These are phyloP conservation scores for Calliphora vicina DNA, from an alignment of 1,140 invertebrate species.

Conservation along the genomic window DNA sequence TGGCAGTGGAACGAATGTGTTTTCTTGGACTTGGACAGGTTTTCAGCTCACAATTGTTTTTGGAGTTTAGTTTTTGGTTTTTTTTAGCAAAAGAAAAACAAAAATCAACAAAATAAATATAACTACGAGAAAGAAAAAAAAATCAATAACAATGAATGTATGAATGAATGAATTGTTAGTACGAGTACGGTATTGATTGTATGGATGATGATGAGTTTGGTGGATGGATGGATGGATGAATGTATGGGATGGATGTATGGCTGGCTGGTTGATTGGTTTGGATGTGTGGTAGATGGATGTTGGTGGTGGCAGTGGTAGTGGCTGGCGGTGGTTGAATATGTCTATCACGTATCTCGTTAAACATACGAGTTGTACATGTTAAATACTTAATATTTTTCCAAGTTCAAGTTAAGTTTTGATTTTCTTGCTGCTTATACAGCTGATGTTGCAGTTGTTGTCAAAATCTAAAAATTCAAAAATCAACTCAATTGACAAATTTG, in stretches of 20 bases:
- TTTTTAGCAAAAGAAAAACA: not conserved
- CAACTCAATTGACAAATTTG: conserved; percentile 16
- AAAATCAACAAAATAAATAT: not conserved
- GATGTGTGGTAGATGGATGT: not conserved
- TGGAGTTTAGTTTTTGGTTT: conserved; percentile 19
- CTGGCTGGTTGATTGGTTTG: conserved; percentile 7
- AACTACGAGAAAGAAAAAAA: conserved; percentile 3
- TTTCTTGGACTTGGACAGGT: conserved; percentile 16
- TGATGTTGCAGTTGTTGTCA: not conserved
- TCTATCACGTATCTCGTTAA: conserved; percentile 40
- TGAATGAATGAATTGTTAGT: conserved; percentile 9
- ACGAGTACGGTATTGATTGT: not conserved
- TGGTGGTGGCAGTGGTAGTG: not conserved
- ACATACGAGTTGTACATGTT: conserved; percentile 40
- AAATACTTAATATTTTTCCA: conserved; percentile 37
- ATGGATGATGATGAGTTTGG: not conserved
- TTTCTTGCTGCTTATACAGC: not conserved
- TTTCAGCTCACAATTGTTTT: not conserved
- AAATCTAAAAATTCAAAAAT: not conserved
- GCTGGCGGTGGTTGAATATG: conserved; percentile 34
- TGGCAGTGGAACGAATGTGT: conserved; percentile 34
- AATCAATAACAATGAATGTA: conserved; percentile 15
- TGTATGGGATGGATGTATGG: not conserved
- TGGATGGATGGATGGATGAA: conserved; percentile 8
- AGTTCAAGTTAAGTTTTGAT: conserved; percentile 9